Evolutionary conservation across 1,140 invertebrate species (phyloP), one percentile per base, ranked within the genome.

Genomic region (Drosophila obscura): DNA sequence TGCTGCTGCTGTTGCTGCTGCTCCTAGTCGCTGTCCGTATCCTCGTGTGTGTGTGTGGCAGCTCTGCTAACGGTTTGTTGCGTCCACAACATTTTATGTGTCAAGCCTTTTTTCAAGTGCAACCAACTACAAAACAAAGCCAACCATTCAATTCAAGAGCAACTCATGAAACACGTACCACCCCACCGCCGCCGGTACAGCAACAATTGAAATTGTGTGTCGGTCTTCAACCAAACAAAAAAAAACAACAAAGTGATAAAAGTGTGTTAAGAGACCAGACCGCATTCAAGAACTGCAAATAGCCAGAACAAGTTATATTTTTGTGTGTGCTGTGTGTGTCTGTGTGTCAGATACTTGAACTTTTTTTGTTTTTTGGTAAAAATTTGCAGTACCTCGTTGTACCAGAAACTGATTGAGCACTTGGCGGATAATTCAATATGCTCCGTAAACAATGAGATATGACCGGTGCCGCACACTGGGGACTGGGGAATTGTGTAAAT

Each of bases 51-150:
- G 45, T 48, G 52, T 64, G 56, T 28, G 52, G 39, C 39, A 35
- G 2, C 16, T 31, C 67, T 49, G 15, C 19, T 49, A 44, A 58
- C 67, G 67, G 67, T 71, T 69, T 35, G 67, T 57, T 41, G 26
- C 31, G 6, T 41, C 51, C 13, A 9, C 28, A 52, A 9, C 9
- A 51, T 68, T 73, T 73, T 65, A 46, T 62, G 39, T 69, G 67
- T 69, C 67, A 71, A 71, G 67, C 65, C 57, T 45, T 39, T 13
- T 3, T 4, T 39, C 46, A 39, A 74, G 72, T 65, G 72, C 52
- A 48, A 28, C 44, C n/a, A 35, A 26, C n/a, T 0, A 2, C 44
- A 56, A 49, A 6, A 9, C 2, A 49, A 49, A 58, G 24, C 53
- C 45, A 4, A 4, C 52, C 44, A 26, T n/a, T n/a, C 69, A 69